phyloP scores from a whole-genome alignment of 2,113 vertebrate genomes.

The Psittacara wagleri region DNA sequence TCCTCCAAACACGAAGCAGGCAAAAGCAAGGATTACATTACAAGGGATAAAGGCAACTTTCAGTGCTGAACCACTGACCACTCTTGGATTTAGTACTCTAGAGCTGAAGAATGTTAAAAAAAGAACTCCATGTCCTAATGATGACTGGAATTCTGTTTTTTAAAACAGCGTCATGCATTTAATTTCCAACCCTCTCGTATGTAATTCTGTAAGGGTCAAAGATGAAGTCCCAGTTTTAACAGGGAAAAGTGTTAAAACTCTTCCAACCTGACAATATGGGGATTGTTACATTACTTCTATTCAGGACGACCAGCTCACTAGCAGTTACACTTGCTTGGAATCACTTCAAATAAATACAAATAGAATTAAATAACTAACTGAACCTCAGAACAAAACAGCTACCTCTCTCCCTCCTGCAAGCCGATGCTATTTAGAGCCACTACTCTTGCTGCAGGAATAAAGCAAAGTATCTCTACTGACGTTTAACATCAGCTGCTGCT shows the following conservation, averaged over 20 bases:
- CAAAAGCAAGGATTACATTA: neutral
- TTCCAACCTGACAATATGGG: neutral
- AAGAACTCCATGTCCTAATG: neutral
- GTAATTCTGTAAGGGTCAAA: neutral
- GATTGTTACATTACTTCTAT: neutral
- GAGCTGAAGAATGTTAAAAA: neutral
- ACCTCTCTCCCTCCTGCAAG: neutral
- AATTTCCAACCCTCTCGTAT: neutral
- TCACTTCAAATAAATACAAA: neutral
- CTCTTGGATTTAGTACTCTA: neutral
- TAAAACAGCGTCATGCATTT: neutral
- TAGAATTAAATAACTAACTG: neutral
- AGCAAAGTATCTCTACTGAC: neutral
- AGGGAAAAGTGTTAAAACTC: neutral
- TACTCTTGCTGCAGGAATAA: neutral
- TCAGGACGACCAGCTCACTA: neutral
- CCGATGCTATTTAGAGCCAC: neutral
- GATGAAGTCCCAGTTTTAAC: neutral
- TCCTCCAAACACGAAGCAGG: neutral
- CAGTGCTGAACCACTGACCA: neutral
- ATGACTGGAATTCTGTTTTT: neutral
- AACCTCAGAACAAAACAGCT: neutral
- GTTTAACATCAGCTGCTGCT: neutral
- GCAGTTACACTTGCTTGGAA: neutral
- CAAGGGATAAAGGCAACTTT: neutral